Evolutionary conservation across 2,113 vertebrate genomes (phyloP).

Genomic region (Chrysochloris asiatica): DNA sequence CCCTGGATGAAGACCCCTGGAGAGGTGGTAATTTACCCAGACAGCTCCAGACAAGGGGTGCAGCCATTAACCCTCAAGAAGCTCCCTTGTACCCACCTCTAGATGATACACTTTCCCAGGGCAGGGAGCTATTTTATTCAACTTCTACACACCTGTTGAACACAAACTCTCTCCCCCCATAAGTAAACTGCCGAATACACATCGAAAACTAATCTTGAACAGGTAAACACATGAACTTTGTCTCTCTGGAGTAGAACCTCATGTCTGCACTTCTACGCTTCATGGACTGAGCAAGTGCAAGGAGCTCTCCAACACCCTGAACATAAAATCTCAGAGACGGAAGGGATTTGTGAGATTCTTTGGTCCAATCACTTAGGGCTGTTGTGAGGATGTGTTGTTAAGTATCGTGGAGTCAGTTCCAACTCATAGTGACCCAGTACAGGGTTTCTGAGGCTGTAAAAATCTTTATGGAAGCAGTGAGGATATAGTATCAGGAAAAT

Average conservation of each 20-base stretch:
- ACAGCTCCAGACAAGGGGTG: background rate
- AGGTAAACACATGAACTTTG: background rate
- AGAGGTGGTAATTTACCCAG: background rate
- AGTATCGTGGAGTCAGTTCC: no score
- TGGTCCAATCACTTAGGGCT: no score
- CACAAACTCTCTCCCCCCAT: background rate
- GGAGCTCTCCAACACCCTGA: background rate
- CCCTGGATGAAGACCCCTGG: background rate
- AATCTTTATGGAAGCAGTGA: no score
- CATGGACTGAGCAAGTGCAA: background rate
- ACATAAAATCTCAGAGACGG: background rate
- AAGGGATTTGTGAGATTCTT: no score
- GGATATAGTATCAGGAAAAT: background rate
- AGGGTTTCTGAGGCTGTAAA: no score
- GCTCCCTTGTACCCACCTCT: background rate
- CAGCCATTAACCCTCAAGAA: background rate
- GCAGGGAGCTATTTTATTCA: background rate
- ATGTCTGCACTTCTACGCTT: no score
- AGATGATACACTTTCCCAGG: background rate
- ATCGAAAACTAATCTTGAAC: background rate
- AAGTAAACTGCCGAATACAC: background rate
- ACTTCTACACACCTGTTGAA: background rate
- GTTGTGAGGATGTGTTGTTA: background rate
- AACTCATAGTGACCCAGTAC: no score
- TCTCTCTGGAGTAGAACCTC: background rate